Evolutionary conservation across 2,797 vertebrate genomes (phyloP), one percentile per base, ranked within the genome.

Genomic region (Lepus townsendii): DNA sequence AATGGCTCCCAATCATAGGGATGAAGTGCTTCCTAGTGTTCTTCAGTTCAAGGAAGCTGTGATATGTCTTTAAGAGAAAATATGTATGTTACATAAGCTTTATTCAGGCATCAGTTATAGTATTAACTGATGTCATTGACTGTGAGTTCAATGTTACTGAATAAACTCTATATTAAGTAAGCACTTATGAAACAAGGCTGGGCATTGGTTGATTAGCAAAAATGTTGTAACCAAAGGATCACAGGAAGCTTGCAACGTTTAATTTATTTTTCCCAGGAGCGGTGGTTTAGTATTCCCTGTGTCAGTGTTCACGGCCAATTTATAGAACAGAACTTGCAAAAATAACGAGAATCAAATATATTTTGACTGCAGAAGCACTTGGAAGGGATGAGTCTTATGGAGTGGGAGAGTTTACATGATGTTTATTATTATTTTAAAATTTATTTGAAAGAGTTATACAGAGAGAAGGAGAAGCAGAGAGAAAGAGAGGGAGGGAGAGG

Each of bases 321-420:
- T 85, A 62, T 63, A 83, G 19, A 71, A 73, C n/a, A 50, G 62
- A 83, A 57, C 32, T 69, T n/a, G 60, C 42, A 26, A 62, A 89
- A 38, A 89, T 80, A 85, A 63, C 50, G 72, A 27, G 4, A 85
- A 66, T 92, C 75, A 86, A 76, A 57, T 91, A 19, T 73, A 63
- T 84, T 94, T 89, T 92, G 63, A 82, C 89, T 92, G 77, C 47
- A 77, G 52, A 88, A 75, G 11, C 52, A 73, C 75, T 93, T 75
- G 1, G 69, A 79, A 84, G 30, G 30, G 47, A 71, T 91, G 72
- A 91, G 11, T 85, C 65, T 73, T 85, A 62, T 13, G 26, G 50
- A 76, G 17, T 26, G 30, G 76, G 42, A 57, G 11, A 47, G 27
- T 91, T 89, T 42, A 85, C 14, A 19, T 84, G 62, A 35, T 69